Evolutionary conservation across 2,113 vertebrate genomes (phyloP), one percentile per base, ranked within the genome.

Genomic region (Telmatochromis brachygnathus): DNA sequence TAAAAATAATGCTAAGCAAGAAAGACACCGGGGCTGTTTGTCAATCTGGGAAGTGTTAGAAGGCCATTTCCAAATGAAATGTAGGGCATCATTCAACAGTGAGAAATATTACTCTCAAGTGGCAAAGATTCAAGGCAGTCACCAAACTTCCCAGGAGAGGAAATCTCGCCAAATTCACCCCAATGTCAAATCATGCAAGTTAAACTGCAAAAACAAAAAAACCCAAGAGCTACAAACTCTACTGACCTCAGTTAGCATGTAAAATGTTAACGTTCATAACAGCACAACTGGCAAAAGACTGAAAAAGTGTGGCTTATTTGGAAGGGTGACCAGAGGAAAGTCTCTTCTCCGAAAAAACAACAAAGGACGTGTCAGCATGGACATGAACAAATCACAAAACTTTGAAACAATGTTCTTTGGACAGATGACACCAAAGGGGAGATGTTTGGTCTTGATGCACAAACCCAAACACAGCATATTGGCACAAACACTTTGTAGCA

Each of bases 1-100:
- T 8, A 65, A 21, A 21, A 1, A 37, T 21, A 68, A 68, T 37
- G 60, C 33, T 68, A 68, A 37, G 19, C 60, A 68, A 68, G 60
- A 68, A 68, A 68, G 33, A 68, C 7, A 8, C 60, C 0, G 4
- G 60, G 0, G 6, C 6, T 1, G 33, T 37, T n/a, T 3, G 4
- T 37, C 60, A 68, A 13, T 68, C 60, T 68, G 11, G 19, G 1
- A 68, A 68, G 11, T 8, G 60, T 21, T 13, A 37, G 60, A 37
- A 68, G 33, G 60, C 60, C 60, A 65, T 65, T 65, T 65, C 60
- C 60, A 37, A 37, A 4, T 68, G 11, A 68, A 68, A 37, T 68
- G 10, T 13, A 37, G 33, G 60, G 33, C 19, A 37, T 65, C 33
- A 65, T 21, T 37, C 33, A 7, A 68, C 6, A 8, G 60, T 37